Base-by-base conservation (phyloP, 2,888 invertebrate genomes). In the Chrysolina americana region DNA sequence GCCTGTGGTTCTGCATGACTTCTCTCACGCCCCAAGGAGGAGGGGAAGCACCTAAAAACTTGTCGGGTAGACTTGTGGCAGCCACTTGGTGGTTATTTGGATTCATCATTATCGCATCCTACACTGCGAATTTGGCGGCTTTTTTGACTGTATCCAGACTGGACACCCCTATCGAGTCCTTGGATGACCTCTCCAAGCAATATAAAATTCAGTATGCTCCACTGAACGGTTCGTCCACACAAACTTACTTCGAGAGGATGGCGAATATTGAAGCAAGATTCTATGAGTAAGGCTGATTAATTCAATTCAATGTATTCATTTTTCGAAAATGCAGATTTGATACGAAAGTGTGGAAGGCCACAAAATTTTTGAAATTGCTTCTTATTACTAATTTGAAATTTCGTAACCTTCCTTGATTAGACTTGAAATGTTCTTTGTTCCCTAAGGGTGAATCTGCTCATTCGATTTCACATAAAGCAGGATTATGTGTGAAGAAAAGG, bases 81-180 rank as follows among this genome's bases (percentile, higher is more conserved):
- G 98, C 98, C 1, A 98, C 98, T 0, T 98, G 98, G 98, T 99
- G 99, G 99, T 89, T 99, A 28, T 99, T 99, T 88, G 98, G 98
- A 0, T 99, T 99, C 88, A 98, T 99, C 86, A 98, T 99, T 80
- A 98, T 99, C 85, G 99, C 99, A 3, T 98, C 98, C 0, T 99
- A 99, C 88, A 99, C 99, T 0, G 99, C 99, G 0, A 99, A 99
- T 88, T 90, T 99, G 85, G 99, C 99, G 1, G 99, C 99, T 0
- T 99, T 98, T 87, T 90, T 99, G 73, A 99, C 99, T 0, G 96
- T 97, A 0, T 98, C 97, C 0, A 92, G 98, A 19, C 90, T 98
- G 85, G 98, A 98, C 83, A 96, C 96, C 0, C 96, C 97, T 0
- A 95, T 98, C 53, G 97, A 97, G 83, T 96, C 96, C 0, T 89